These are phyloP conservation scores for Lineus longissimus DNA, from an alignment of 1,140 invertebrate genomes.

Conservation along the genomic window DNA sequence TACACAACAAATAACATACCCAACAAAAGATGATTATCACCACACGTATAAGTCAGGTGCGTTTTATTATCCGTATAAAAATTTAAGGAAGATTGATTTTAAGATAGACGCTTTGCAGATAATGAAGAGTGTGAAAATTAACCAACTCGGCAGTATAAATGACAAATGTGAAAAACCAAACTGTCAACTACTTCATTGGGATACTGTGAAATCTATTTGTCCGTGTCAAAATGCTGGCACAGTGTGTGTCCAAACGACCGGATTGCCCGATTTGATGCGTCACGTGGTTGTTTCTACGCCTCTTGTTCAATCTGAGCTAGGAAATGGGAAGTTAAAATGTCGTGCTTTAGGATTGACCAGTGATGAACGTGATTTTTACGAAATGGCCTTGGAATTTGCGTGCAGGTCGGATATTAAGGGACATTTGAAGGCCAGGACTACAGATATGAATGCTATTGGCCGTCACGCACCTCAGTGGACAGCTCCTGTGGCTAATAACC, in stretches of 20 bases:
- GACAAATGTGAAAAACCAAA: slow-evolving; percentile 2
- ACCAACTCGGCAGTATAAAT: background rate
- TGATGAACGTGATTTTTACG: slow-evolving; percentile 3
- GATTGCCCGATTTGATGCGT: slow-evolving; percentile 1
- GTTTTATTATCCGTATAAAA: background rate
- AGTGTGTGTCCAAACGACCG: background rate
- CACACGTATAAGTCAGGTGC: background rate
- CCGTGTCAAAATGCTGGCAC: slow-evolving; percentile 5
- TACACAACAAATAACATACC: background rate
- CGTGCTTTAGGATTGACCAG: slow-evolving; percentile 3
- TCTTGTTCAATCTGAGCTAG: background rate
- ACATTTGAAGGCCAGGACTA: background rate
- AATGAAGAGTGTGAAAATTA: background rate
- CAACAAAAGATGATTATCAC: background rate
- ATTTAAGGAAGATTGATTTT: slow-evolving; percentile 1
- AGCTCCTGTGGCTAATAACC: slow-evolving; percentile 1
- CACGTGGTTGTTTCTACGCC: slow-evolving; percentile 6
- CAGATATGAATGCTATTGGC: background rate
- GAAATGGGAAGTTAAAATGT: slow-evolving; percentile 5
- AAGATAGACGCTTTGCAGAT: slow-evolving; percentile 3
- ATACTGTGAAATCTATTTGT: background rate
- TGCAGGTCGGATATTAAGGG: slow-evolving; percentile 1
- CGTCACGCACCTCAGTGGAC: background rate
- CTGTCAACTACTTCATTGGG: slow-evolving; percentile 2
- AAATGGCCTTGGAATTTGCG: slow-evolving; percentile 4